Conservation (phyloP, 2,888 invertebrate species). For the Bellardia pandia region DNA sequence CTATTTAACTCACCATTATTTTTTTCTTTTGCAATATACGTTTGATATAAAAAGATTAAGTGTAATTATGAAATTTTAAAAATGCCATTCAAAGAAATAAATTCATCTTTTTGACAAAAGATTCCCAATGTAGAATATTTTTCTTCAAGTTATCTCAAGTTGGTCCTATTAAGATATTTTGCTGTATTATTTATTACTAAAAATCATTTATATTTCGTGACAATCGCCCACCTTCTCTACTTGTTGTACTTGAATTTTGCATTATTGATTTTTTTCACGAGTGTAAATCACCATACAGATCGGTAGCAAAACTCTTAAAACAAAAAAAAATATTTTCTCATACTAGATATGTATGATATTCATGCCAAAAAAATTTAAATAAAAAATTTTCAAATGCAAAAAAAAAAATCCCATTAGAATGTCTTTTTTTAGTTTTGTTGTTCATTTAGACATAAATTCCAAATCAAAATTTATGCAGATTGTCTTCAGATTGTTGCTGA, state of each 20-base stretch:
- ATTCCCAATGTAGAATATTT: too few species aligned
- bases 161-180: too few species aligned
- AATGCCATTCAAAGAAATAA: too few species aligned
- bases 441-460: conserved; percentile 39
- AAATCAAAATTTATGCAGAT: conserved; percentile 47
- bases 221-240: neutral
- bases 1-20: too few species aligned
- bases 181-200: too few species aligned
- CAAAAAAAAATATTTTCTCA: conserved; percentile 4
- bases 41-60: too few species aligned
- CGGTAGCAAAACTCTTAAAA: neutral
- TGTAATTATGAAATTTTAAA: too few species aligned
- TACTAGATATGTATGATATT: neutral
- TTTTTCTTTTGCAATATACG: too few species aligned
- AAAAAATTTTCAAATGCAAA: conserved; percentile 5
- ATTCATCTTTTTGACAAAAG: too few species aligned
- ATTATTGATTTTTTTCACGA: neutral
- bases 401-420: conserved; percentile 22
- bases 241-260: neutral
- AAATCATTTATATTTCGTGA: neutral
- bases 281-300: neutral
- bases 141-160: too few species aligned
- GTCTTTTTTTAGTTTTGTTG: conserved; percentile 18
- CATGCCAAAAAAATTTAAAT: conserved; percentile 14
- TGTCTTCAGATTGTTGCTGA: conserved; percentile 20